Conservation (phyloP, 2,113 vertebrate genomes). For the Apteryx owenii region DNA sequence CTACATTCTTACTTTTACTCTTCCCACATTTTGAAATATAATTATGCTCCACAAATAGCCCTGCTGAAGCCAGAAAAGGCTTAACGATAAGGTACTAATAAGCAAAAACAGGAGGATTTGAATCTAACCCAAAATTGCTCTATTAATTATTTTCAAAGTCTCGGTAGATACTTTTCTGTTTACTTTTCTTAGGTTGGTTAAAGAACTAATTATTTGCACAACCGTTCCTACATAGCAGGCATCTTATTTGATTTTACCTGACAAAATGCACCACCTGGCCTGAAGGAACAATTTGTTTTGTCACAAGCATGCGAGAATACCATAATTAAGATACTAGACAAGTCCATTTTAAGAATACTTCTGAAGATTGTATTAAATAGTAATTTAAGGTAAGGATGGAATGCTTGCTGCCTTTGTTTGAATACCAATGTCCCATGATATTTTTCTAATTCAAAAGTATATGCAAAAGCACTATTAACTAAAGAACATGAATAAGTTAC, state of each 20-base stretch:
- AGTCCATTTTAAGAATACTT: conserved; percentile 15
- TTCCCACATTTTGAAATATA: background rate
- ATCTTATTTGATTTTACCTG: background rate
- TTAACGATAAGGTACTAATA: background rate
- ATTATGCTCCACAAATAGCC: background rate
- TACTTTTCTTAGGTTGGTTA: background rate
- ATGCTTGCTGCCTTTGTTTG: background rate
- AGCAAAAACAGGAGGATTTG: background rate
- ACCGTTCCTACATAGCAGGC: background rate
- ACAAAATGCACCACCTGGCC: conserved; percentile 39
- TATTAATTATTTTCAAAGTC: background rate
- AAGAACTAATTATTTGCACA: conserved; percentile 29
- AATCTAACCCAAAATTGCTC: background rate
- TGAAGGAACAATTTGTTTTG: background rate
- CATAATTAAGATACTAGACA: conserved; percentile 19
- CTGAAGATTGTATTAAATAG: conserved; percentile 1
- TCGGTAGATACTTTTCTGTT: background rate
- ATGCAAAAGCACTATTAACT: background rate
- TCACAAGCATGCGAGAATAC: conserved; percentile 7
- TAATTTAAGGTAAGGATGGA: background rate
- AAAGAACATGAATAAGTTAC: background rate
- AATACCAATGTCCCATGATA: background rate
- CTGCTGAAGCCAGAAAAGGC: background rate
- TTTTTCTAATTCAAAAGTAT: background rate
- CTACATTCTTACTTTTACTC: background rate